Evolutionary conservation across 2,113 vertebrate species (phyloP).

Genomic region (Dromas ardeola): DNA sequence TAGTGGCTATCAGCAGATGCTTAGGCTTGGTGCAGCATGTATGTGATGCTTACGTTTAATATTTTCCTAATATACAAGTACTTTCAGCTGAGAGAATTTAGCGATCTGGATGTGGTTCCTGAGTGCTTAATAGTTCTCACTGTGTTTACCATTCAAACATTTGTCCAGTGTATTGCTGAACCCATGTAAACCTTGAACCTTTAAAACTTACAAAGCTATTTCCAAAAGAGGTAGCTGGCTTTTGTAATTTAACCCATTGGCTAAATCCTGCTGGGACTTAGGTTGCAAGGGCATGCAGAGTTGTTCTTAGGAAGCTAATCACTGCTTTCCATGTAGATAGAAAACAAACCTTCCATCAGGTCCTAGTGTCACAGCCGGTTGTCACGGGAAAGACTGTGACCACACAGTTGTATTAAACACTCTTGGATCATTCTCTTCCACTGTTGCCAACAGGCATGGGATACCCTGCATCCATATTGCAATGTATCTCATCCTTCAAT

Average conservation of each 20-base stretch:
- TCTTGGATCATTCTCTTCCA: background rate
- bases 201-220: background rate
- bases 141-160: background rate
- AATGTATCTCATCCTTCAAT: background rate
- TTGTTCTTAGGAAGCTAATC: background rate
- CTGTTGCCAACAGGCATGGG: background rate
- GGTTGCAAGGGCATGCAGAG: background rate
- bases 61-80: background rate
- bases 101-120: background rate
- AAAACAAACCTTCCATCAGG: background rate
- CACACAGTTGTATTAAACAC: background rate
- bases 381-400: background rate
- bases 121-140: background rate
- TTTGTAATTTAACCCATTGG: background rate
- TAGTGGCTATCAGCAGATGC: background rate
- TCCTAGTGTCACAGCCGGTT: background rate
- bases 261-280: background rate
- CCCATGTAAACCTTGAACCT: background rate
- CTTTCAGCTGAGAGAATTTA: background rate
- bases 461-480: background rate
- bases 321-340: background rate
- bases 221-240: background rate
- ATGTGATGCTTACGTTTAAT: background rate
- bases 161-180: background rate
- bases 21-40: background rate